Percentiles rank a stretch among this genome's conserved stretches.
phyloP scores from a whole-genome alignment of 2,888 invertebrate genomes.

The Drosophila paramelanica region DNA sequence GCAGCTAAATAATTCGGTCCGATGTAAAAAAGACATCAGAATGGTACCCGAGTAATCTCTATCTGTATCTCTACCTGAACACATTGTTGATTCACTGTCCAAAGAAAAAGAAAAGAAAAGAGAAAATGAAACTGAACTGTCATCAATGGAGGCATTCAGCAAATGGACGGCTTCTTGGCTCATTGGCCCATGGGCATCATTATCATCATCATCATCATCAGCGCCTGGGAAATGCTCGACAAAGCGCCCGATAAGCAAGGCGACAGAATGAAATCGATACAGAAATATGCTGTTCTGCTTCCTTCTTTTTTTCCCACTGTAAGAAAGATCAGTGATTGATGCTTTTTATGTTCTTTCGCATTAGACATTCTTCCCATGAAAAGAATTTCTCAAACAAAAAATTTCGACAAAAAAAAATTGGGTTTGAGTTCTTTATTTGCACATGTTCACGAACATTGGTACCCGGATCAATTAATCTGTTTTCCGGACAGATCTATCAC shows the following conservation, averaged over 20 bases:
- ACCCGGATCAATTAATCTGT: too few relatives aligned
- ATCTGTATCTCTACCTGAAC: constrained; percentile 40
- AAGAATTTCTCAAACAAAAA: neutral
- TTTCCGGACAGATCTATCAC: too few relatives aligned
- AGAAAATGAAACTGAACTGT: constrained; percentile 55
- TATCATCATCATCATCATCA: constrained; percentile 4
- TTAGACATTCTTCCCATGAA: neutral
- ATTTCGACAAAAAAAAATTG: neutral
- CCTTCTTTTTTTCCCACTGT: neutral
- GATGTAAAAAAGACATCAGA: constrained; percentile 40
- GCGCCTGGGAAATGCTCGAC: constrained; percentile 45
- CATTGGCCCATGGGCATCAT: constrained; percentile 37
- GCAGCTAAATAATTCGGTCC: constrained; percentile 28
- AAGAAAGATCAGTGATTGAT: constrained; percentile 7
- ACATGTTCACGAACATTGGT: too few relatives aligned
- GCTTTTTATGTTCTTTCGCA: neutral
- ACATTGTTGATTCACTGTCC: constrained; percentile 18
- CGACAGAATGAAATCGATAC: constrained; percentile 33
- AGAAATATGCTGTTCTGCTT: constrained; percentile 13
- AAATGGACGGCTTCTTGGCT: constrained; percentile 30
- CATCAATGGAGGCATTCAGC: constrained; percentile 38
- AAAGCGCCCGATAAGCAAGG: constrained; percentile 1
- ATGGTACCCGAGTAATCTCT: constrained; percentile 33
- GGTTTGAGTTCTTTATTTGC: too few relatives aligned
- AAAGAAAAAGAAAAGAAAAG: constrained; percentile 10